Evolutionary conservation across 2,113 vertebrate genomes (phyloP).

Genomic region (Lycaon pictus): DNA sequence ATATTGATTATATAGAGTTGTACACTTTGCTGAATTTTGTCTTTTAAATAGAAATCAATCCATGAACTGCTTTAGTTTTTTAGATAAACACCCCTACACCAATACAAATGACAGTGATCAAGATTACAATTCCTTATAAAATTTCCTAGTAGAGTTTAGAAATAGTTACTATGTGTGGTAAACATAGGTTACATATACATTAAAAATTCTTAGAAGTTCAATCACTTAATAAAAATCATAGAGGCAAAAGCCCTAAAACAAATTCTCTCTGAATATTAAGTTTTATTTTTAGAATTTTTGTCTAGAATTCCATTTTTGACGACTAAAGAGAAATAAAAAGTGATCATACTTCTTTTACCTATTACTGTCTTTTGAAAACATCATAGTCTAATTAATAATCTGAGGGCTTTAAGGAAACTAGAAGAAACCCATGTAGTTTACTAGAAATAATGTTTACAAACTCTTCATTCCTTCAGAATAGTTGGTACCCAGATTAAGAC

Average conservation of each 20-base stretch:
- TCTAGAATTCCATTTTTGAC: constrained; percentile 10
- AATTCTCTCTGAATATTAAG: not conserved
- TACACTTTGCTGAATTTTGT: not conserved
- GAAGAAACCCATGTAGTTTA: not conserved
- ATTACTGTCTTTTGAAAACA: not conserved
- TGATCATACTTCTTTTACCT: not conserved
- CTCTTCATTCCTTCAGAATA: not conserved
- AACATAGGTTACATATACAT: not conserved
- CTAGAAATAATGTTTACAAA: not conserved
- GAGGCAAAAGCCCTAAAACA: not conserved
- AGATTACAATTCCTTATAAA: constrained; percentile 16
- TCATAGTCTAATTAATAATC: not conserved
- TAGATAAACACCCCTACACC: not conserved
- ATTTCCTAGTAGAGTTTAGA: not conserved
- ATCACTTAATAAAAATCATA: not conserved
- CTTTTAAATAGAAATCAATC: constrained; percentile 13
- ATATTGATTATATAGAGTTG: not conserved
- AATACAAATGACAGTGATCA: not conserved
- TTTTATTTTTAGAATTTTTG: constrained; percentile 1
- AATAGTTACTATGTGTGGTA: not conserved
- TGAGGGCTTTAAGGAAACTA: not conserved
- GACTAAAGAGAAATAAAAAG: not conserved
- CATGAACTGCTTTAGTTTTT: not conserved
- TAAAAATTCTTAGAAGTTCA: constrained; percentile 3
- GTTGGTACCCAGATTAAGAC: not conserved